phyloP scores from a whole-genome alignment of 2,797 vertebrate species.

The Rhinogobio ventralis region DNA sequence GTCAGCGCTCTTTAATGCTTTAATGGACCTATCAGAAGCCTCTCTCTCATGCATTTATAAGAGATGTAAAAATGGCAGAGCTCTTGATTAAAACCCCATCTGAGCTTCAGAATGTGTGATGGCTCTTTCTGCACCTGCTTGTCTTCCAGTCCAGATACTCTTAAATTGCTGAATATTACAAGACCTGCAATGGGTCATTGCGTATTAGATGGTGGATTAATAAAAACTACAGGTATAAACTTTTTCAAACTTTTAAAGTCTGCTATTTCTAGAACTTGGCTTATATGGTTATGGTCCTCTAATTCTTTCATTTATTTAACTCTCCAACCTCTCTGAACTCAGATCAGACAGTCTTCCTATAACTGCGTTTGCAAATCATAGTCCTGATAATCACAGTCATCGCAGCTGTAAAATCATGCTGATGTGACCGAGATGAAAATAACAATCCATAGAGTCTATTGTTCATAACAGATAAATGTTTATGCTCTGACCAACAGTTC shows the following conservation, averaged over 20 bases:
- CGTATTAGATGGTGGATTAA: slow-evolving; percentile 3
- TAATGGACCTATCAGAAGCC: slow-evolving; percentile 29
- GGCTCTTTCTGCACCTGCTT: slow-evolving; percentile 59
- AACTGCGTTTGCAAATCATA: neutral
- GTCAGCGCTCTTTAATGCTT: slow-evolving; percentile 27
- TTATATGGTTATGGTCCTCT: neutral
- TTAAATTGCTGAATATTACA: neutral
- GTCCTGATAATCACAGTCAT: neutral
- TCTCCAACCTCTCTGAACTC: neutral
- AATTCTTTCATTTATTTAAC: slow-evolving; percentile 7
- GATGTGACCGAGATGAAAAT: neutral
- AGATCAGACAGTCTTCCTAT: neutral
- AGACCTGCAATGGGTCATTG: slow-evolving; percentile 4
- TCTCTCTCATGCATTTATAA: slow-evolving; percentile 60
- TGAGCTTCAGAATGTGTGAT: slow-evolving; percentile 59
- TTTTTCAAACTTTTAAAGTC: slow-evolving; percentile 16
- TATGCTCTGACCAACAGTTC: neutral
- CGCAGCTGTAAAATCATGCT: neutral
- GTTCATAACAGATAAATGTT: neutral
- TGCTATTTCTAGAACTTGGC: slow-evolving; percentile 1
- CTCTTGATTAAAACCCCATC: slow-evolving; percentile 66
- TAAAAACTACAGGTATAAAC: slow-evolving; percentile 24
- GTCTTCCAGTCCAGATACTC: neutral
- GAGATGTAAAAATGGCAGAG: slow-evolving; percentile 66
- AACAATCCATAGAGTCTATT: neutral